These are phyloP conservation scores for Agrypnia vestita DNA, from an alignment of 1,140 invertebrate genomes.

Conservation along the genomic window DNA sequence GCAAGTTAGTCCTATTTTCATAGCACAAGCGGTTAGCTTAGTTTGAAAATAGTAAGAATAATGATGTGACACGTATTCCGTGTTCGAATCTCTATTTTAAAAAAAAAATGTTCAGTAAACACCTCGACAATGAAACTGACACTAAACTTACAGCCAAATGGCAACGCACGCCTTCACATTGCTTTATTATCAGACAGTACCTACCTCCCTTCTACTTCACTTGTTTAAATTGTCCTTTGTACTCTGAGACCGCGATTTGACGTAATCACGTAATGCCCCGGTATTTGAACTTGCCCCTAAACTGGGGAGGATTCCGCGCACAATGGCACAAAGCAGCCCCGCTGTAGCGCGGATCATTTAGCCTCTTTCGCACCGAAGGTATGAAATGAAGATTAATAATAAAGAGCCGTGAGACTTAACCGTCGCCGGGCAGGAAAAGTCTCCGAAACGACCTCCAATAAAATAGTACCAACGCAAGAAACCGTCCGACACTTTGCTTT, in stretches of 20 bases:
- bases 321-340: background rate
- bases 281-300: background rate
- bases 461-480: background rate
- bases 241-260: background rate
- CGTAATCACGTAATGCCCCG: conserved; percentile 1
- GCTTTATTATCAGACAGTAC: too few species aligned
- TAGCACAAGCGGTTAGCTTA: too few species aligned
- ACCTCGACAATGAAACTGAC: too few species aligned
- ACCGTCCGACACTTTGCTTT: background rate
- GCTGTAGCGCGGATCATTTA: conserved; percentile 11
- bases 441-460: background rate
- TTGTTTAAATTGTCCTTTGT: too few species aligned
- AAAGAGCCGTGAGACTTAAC: conserved; percentile 7
- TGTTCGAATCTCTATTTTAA: too few species aligned
- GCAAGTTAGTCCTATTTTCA: too few species aligned
- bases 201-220: too few species aligned
- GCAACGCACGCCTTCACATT: too few species aligned
- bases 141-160: too few species aligned
- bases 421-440: background rate
- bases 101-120: too few species aligned
- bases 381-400: conserved; percentile 42
- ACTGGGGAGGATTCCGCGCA: background rate
- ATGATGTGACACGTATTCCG: too few species aligned
- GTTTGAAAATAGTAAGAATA: too few species aligned
- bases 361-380: conserved; percentile 33